phyloP scores from a whole-genome alignment of 2,113 vertebrate species.

The Saccopteryx leptura region DNA sequence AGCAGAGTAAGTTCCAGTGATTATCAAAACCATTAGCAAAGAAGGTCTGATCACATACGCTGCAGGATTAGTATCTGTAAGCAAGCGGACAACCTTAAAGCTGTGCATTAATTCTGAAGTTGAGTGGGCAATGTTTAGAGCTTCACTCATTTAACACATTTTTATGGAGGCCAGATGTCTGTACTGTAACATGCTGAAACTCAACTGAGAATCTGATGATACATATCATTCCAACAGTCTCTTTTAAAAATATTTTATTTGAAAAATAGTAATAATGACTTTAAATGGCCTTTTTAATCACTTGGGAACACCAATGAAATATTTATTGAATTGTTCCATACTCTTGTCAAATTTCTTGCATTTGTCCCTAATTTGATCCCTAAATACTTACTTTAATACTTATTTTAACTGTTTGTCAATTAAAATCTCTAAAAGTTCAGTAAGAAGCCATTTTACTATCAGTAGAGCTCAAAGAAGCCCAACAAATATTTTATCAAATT shows the following conservation, averaged over 20 bases:
- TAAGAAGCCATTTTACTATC: conserved; percentile 37
- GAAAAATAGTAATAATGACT: not conserved
- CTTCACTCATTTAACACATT: not conserved
- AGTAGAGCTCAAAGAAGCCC: conserved; percentile 42
- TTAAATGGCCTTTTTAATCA: conserved; percentile 20
- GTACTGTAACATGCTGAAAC: not conserved
- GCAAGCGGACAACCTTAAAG: not conserved
- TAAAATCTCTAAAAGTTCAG: conserved; percentile 53
- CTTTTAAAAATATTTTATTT: conserved; percentile 5
- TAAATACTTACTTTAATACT: conserved; percentile 53
- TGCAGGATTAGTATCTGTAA: not conserved
- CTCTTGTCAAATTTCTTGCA: conserved; percentile 6
- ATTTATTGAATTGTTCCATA: conserved; percentile 1
- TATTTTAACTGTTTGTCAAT: conserved; percentile 53
- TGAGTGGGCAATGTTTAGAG: not conserved
- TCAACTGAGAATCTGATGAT: conserved; percentile 54
- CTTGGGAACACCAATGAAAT: not conserved
- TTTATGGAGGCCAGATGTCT: not conserved
- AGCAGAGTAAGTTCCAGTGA: not conserved
- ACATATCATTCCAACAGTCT: not conserved
- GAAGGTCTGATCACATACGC: not conserved
- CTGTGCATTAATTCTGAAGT: not conserved
- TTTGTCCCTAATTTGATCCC: conserved; percentile 11
- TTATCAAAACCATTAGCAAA: not conserved
- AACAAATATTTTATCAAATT: conserved; percentile 69